Evolutionary conservation across 2,797 vertebrate species (phyloP), one percentile per base, ranked within the genome.

Genomic region (Molossus alvarezi): DNA sequence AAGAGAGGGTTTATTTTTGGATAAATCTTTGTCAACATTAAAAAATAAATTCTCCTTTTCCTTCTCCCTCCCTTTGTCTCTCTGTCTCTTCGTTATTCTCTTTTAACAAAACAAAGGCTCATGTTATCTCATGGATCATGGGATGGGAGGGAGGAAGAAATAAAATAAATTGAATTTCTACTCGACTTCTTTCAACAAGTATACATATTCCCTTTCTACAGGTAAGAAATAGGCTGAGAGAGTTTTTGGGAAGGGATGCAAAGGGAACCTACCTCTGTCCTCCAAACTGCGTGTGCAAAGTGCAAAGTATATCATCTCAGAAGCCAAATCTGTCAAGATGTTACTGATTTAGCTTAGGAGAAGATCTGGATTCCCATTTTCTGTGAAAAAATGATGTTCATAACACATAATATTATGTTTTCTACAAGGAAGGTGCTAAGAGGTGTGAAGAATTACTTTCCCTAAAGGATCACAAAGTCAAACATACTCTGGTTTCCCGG

Each of bases 381-480:
- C 72, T 90, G 5, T 77, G 81, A 69, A 85, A 90, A 90, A 94
- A 64, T 0, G 1, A 81, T 85, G 29, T 83, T 62, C 11, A 48
- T 88, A 88, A 73, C 27, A 53, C 4, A 57, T 55, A 72, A 62
- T 93, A 76, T 75, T 95, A 20, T 83, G 73, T 90, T 94, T 90
- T 76, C 45, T 90, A 79, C 69, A 82, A 45, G n/a, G 64, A 76
- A 77, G 92, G 67, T 94, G 21, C 64, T 95, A 75, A 92, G 90
- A 95, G 33, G 88, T 95, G 85, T 96, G 95, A 97, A 86, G 88
- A 95, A 67, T 79, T 76, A 53, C 93, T 86, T 94, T 95, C 77
- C 95, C 92, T 41, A 29, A 90, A 95, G 92, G 90, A 94, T 97
- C 92, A 88, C 90, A 45, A 93, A 97, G 90, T 92, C 93, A 96